Evolutionary conservation across 2,113 vertebrate species (phyloP), one percentile per base, ranked within the genome.

Genomic region (Microtus ochrogaster): DNA sequence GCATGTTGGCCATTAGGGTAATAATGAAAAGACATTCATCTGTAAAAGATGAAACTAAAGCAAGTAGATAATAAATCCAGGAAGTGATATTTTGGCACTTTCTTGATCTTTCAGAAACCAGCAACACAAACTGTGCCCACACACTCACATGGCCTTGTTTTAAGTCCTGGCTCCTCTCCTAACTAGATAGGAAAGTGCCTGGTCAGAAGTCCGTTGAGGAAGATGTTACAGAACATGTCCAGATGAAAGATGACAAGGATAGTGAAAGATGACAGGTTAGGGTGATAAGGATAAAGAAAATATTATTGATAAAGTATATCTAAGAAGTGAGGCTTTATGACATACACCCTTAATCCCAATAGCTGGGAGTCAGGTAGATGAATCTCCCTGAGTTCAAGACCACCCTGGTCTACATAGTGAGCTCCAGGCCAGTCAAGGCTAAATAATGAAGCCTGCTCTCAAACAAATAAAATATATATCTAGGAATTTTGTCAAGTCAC

Each of bases 401-500:
- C 49, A 55, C 21, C 19, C 49, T 55, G 30, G 21, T 58, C 22
- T 39, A 82, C 13, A 24, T 13, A 82, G 10, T 58, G 78, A 81
- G 19, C 36, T 24, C 17, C 19, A 55, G 33, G 19, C 30, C 36
- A 55, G 10, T 36, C 19, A 81, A 55, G 78, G 33, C 78, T 81
- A n/a, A 2, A 26, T 58, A 39, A 22, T 82, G 36, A 82, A 58
- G 21, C 21, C 79, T 82, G 10, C 36, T 58, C 52, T 81, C 33
- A 81, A n/a, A 79, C 33, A 55, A 81, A 55, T 30, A n/a, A n/a
- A 79, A n/a, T n/a, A n/a, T n/a, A 63, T 63, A 95, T 89, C 49
- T 91, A 95, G 61, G 36, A 93, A 86, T 92, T 13, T 58, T 96
- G 61, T 73, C 74, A 89, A 86, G 33, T 91, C 70, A 81, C 72